Evolutionary conservation across 2,888 invertebrate species (phyloP), one percentile per base, ranked within the genome.

Genomic region (Papilio elwesi): DNA sequence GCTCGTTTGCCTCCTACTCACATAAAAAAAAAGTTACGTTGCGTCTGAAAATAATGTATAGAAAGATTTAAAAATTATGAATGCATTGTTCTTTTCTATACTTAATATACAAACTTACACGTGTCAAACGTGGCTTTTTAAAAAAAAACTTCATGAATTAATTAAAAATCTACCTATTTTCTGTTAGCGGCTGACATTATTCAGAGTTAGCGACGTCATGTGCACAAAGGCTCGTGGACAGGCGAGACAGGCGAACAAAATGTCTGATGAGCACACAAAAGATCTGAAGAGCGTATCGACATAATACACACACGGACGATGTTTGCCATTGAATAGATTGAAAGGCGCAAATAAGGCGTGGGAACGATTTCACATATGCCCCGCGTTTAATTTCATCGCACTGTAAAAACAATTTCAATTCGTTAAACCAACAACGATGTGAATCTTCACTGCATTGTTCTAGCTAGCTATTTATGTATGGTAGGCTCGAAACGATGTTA

Each of bases 341-440:
- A 85, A 81, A 78, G 79, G 78, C 83, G 81, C 80, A 82, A 85
- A 85, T 81, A 82, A 78, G 69, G 85, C 91, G 92, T 92, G 92
- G 91, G 92, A 92, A 91, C 79, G 74, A 80, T 80, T 79, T 77
- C 77, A 75, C 82, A 83, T 83, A 81, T 82, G 72, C 55, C 75
- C 84, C 81, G 81, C 83, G 80, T 80, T 83, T 82, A 82, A 81
- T 77, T 80, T 77, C 76, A 73, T 71, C 59, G 74, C 77, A 77
- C 76, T 78, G 80, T 82, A 85, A 88, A 85, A 88, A 84, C 81
- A 80, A 9, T 73, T 80, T 74, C 85, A 85, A 86, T 85, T 85
- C 81, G 79, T 79, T 82, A 83, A 86, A 84, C 80, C 75, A 79
- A 81, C 79, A 74, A 85, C 82, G 85, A 83, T 86, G 82, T 76